Evolutionary conservation across 1,140 invertebrate genomes (phyloP).

Genomic region (Apis laboriosa): DNA sequence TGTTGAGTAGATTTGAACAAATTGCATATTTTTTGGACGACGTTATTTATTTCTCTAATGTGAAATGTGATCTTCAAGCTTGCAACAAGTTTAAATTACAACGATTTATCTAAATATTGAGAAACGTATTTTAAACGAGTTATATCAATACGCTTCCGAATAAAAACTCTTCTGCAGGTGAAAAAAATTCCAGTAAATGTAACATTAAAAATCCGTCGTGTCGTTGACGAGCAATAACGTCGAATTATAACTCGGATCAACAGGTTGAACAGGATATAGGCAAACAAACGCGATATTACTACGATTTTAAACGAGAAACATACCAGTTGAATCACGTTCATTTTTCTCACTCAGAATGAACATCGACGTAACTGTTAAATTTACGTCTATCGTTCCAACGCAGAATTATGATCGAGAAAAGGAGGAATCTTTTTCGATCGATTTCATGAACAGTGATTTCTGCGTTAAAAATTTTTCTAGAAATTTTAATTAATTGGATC

Average conservation of each 20-base stretch:
- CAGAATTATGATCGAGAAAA: too few species aligned
- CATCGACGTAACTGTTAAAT: background rate
- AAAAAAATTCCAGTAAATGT: background rate
- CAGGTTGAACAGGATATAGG: background rate
- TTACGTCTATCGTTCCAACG: background rate
- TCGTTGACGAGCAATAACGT: background rate
- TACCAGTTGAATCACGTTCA: background rate
- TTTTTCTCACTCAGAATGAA: background rate
- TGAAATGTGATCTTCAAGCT: too few species aligned
- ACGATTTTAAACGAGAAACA: constrained; percentile 18
- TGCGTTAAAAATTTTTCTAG: too few species aligned
- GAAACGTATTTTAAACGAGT: background rate
- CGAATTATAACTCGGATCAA: constrained; percentile 24
- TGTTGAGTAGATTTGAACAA: too few species aligned
- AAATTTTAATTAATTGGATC: too few species aligned
- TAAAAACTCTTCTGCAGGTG: background rate
- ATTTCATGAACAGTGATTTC: too few species aligned
- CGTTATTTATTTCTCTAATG: too few species aligned
- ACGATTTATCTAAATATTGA: too few species aligned
- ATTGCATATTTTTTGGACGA: too few species aligned
- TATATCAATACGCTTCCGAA: background rate
- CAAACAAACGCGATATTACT: constrained; percentile 33
- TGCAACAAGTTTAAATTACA: too few species aligned
- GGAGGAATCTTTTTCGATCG: too few species aligned
- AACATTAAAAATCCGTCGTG: constrained; percentile 26